Base-by-base conservation (phyloP, 35 echinoderm and acorn worm species). In the Patiria miniata region DNA sequence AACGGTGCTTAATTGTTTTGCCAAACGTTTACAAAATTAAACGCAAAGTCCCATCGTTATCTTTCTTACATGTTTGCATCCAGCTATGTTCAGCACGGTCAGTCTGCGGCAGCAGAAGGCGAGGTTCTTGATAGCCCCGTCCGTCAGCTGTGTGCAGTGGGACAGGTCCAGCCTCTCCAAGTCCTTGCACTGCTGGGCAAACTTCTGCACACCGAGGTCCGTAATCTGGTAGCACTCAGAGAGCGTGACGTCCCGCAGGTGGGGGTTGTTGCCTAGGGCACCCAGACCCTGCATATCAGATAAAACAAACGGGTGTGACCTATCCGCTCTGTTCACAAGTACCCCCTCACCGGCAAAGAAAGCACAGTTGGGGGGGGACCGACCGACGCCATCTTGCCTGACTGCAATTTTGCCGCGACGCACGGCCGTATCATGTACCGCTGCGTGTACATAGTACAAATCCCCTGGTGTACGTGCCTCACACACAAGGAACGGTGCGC, bases 151-250 rank as follows among this genome's bases (percentile, higher is more conserved):
- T 7, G 84, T 91, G 53, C 96, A 98, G 61, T 98, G 96, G 34
- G 96, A 94, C 14, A 94, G 78, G 39, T 99, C 96, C 53, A 95
- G 78, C 51, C 96, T 83, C 23, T 98, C 96, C 2, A 98, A 86
- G 58, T 99, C 93, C 21, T 91, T 84, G 60, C 93, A 99, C 86
- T 99, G 96, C 69, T 92, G 90, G 51, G 86, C 96, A 92, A 99
- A 99, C 87, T 99, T 99, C 87, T 99, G 96, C 9, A 99, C 60
- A 0, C 96, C 96, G 7, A 99, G 84, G 55, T 99, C 96, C 2
- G 96, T 99, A 44, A 99, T 95, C 83, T 99, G 96, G 40, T 80
- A 91, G 52, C 96, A 99, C 80, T 95, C 96, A 0, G 96, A 91
- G 10, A 95, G 21, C 5, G 91, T 91, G 19, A 90, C 93, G 61